Percentiles rank a stretch among this genome's conserved stretches.
These are phyloP conservation scores for Therioaphis trifolii DNA, from an alignment of 2,888 invertebrate species.

Conservation along the genomic window DNA sequence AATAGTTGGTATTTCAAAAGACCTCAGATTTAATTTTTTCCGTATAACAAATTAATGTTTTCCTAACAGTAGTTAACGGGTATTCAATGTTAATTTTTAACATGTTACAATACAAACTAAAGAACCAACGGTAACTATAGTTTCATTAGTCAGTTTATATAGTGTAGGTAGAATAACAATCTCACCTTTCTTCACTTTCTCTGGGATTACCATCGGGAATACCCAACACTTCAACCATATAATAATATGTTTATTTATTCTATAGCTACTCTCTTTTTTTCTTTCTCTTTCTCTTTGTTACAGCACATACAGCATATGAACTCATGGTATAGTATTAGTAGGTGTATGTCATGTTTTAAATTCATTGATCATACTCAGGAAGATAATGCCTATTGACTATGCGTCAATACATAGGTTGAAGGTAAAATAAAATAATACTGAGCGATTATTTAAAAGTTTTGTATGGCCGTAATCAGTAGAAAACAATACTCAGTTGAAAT, in stretches of 20 bases:
- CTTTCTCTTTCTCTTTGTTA: not conserved
- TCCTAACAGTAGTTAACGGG: too few relatives aligned
- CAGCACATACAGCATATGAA: not conserved
- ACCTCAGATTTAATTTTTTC: too few relatives aligned
- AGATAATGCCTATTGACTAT: constrained; percentile 29
- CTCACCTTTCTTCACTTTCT: constrained; percentile 59
- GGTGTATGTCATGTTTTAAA: not conserved
- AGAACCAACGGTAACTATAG: not conserved
- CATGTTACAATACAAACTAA: too few relatives aligned
- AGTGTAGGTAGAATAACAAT: not conserved
- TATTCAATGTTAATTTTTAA: too few relatives aligned
- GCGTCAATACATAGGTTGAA: not conserved
- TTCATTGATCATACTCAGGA: constrained; percentile 18
- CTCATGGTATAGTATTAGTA: not conserved
- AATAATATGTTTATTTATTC: too few relatives aligned
- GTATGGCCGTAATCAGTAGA: not conserved
- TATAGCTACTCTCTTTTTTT: not conserved
- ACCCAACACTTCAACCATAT: constrained; percentile 11
- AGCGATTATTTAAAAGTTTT: constrained; percentile 32
- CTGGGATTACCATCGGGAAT: constrained; percentile 24
- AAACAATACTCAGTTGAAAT: constrained; percentile 20
- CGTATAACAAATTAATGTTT: too few relatives aligned
- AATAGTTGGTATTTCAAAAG: too few relatives aligned
- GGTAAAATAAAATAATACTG: not conserved
- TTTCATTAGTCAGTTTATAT: not conserved